These are phyloP conservation scores for Hippolais icterina DNA, from an alignment of 2,113 vertebrate species.

Conservation along the genomic window DNA sequence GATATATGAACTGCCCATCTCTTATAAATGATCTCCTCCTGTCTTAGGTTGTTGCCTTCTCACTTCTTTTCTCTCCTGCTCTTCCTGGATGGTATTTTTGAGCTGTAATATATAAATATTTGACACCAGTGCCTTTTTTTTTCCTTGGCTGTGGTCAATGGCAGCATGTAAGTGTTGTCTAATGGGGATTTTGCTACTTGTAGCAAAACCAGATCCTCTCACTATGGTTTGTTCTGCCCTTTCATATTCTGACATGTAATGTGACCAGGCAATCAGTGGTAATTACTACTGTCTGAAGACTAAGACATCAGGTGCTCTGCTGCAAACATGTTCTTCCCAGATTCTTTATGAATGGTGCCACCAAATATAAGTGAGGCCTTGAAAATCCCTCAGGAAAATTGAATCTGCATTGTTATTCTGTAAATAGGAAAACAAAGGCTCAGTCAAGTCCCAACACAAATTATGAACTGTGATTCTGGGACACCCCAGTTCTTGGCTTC, in stretches of 20 bases:
- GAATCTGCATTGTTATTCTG: background rate
- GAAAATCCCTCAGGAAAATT: background rate
- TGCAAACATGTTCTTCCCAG: background rate
- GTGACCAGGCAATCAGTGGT: background rate
- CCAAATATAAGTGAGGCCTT: background rate
- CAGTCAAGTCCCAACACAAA: background rate
- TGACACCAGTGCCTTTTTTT: background rate
- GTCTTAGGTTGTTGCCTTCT: conserved; percentile 7
- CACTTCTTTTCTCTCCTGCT: conserved; percentile 4
- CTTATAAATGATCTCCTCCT: conserved; percentile 17
- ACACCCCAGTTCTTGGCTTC: background rate
- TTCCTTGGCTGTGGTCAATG: background rate
- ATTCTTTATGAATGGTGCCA: background rate
- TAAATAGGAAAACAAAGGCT: conserved; percentile 12
- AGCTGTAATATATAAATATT: background rate
- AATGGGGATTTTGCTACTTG: background rate
- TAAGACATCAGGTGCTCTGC: background rate
- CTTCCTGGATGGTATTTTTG: background rate
- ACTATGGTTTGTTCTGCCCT: background rate
- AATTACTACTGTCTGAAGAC: background rate
- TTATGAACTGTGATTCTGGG: background rate
- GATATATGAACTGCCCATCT: conserved; percentile 7
- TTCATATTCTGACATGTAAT: background rate
- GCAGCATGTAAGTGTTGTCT: background rate
- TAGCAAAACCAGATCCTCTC: background rate